Conservation (phyloP, 2,113 vertebrate species). For the Cottus gobio region DNA sequence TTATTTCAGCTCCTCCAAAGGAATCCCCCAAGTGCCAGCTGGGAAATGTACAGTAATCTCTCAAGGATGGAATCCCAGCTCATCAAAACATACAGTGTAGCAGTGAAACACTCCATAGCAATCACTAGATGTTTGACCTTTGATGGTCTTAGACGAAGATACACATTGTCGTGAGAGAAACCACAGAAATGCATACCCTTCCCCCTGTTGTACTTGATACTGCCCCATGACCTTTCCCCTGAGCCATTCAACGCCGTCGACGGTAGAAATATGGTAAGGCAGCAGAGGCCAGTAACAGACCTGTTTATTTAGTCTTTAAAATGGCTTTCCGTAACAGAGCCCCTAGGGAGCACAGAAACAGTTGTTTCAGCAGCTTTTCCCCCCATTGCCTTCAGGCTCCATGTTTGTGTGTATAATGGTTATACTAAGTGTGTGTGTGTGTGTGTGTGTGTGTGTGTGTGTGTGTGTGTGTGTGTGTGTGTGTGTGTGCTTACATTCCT, state of each 20-base stretch:
- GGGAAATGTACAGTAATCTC: not conserved
- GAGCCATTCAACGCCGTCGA: conserved; percentile 44
- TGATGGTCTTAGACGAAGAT: not conserved
- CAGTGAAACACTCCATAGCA: not conserved
- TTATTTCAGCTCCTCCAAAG: not conserved
- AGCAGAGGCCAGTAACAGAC: conserved; percentile 69
- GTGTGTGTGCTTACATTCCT: not conserved
- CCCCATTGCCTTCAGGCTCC: conserved; percentile 34
- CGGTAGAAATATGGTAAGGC: conserved; percentile 48
- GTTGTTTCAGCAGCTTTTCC: conserved; percentile 70
- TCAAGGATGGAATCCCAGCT: not conserved
- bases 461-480: not conserved
- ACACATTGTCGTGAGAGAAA: not conserved
- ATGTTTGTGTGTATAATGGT: conserved; percentile 34
- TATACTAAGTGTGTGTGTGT: conserved; percentile 18
- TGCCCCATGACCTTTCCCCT: conserved; percentile 52
- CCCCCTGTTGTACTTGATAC: conserved; percentile 25
- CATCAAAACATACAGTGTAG: not conserved
- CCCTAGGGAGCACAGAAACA: conserved; percentile 63
- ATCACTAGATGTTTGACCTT: not conserved
- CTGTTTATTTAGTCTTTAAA: conserved; percentile 77
- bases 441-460: not conserved
- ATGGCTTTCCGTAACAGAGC: conserved; percentile 64
- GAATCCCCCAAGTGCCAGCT: not conserved
- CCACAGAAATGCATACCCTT: not conserved